Percentiles rank a stretch among this genome's conserved stretches.
Conservation (phyloP, 2,888 invertebrate species). For the Epirrhoe tristata region DNA sequence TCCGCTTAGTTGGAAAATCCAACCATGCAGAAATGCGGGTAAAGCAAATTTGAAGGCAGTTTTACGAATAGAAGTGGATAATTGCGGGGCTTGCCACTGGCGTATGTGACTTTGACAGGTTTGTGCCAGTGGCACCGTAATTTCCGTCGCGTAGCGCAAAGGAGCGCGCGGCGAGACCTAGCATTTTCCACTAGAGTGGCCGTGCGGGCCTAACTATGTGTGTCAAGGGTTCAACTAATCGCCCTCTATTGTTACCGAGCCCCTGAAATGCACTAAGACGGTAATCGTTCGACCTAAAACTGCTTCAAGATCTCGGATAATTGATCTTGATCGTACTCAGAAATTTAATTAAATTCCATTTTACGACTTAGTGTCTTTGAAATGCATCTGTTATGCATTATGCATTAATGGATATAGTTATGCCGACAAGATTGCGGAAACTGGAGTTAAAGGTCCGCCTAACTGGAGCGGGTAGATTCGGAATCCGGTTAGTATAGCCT, state of each 20-base stretch:
- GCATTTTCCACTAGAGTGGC: constrained; percentile 81
- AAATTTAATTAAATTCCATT: constrained; percentile 4
- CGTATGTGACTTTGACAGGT: constrained; percentile 20
- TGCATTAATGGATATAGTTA: constrained; percentile 40
- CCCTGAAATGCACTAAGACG: constrained; percentile 67
- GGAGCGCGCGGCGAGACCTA: constrained; percentile 70
- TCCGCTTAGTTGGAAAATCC: constrained; percentile 22
- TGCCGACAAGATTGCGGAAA: constrained; percentile 71
- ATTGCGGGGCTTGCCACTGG: constrained; percentile 13
- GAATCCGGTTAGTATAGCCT: constrained; percentile 82
- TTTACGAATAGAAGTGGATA: constrained; percentile 15
- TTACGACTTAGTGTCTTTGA: constrained; percentile 14
- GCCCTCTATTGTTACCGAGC: constrained; percentile 74
- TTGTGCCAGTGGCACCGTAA: constrained; percentile 44
- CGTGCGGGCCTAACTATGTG: constrained; percentile 71
- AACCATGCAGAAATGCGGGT: constrained; percentile 16
- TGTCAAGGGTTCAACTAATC: constrained; percentile 83
- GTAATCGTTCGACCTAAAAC: constrained; percentile 52
- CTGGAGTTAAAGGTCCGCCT: constrained; percentile 77
- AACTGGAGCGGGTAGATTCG: constrained; percentile 80
- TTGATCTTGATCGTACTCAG: constrained; percentile 16
- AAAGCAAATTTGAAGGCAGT: constrained; percentile 10
- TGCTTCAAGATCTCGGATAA: constrained; percentile 26
- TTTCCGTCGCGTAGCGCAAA: constrained; percentile 53
- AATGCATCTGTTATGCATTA: constrained; percentile 25